phyloP scores from a whole-genome alignment of 2,113 vertebrate species.

The Oncorhynchus tshawytscha region DNA sequence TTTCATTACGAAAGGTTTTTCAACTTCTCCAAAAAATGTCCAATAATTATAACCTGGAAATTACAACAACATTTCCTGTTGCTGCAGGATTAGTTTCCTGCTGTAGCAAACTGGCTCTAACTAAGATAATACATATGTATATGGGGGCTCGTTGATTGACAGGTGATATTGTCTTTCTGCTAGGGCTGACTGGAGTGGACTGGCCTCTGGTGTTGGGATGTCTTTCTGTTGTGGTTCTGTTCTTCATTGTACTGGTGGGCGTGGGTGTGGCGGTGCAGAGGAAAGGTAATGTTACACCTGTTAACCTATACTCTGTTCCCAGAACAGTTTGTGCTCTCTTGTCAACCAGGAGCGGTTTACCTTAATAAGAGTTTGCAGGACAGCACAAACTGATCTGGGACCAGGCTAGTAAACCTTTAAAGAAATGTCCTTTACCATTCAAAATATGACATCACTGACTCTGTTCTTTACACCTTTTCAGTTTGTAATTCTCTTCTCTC shows the following conservation, averaged over 20 bases:
- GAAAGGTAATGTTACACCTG: constrained; percentile 54
- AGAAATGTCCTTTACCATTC: constrained; percentile 3
- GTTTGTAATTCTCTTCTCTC: not conserved
- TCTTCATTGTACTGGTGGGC: constrained; percentile 49
- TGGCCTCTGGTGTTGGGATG: constrained; percentile 69
- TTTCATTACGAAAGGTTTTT: no score
- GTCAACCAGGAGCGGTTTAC: no score
- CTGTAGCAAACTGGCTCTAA: no score
- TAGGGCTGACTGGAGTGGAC: constrained; percentile 45
- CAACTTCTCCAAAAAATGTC: no score
- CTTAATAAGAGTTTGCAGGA: not conserved
- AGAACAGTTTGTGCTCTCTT: no score
- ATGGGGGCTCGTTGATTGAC: no score
- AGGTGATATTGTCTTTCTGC: constrained; percentile 5
- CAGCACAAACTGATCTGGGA: not conserved
- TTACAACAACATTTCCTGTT: no score
- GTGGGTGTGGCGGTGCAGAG: constrained; percentile 44
- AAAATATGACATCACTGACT: not conserved
- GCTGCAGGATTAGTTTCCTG: no score
- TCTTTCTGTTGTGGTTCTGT: constrained; percentile 59
- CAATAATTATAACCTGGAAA: no score
- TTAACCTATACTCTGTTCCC: not conserved
- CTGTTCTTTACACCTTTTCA: not conserved
- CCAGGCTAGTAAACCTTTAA: no score
- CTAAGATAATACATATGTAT: no score